phyloP scores from a whole-genome alignment of 2,797 vertebrate species.

The Mallotus villosus region DNA sequence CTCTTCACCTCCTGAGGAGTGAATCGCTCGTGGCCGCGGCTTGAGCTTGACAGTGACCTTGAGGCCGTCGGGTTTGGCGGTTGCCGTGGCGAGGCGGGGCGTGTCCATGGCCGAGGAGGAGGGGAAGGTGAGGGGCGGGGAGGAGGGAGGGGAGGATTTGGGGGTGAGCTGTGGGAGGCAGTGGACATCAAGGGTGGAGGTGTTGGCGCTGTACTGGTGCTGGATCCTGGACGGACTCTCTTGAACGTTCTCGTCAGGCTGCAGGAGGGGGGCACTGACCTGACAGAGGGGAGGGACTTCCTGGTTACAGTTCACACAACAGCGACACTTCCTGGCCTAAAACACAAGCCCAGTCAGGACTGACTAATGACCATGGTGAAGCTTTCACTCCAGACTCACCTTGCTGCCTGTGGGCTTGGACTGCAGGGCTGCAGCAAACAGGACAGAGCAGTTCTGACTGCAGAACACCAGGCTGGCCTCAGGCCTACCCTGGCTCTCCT shows the following conservation, averaged over 20 bases:
- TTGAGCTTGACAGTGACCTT: conserved; percentile 94
- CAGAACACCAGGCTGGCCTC: conserved; percentile 86
- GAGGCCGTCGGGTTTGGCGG: conserved; percentile 83
- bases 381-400: conserved; percentile 68
- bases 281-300: neutral
- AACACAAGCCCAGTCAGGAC: neutral
- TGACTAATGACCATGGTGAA: neutral
- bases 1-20: conserved; percentile 77
- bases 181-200: conserved; percentile 87
- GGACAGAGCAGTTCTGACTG: conserved; percentile 89
- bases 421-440: conserved; percentile 79
- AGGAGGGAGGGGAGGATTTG: conserved; percentile 72
- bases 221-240: conserved; percentile 68
- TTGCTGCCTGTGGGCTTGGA: conserved; percentile 74
- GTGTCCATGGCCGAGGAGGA: conserved; percentile 74
- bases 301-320: no score
- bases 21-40: conserved; percentile 81
- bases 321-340: no score
- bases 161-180: conserved; percentile 80
- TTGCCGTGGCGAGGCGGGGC: conserved; percentile 56
- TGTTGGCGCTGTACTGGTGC: conserved; percentile 91
- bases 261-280: neutral
- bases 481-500: conserved; percentile 74
- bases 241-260: conserved; percentile 34
- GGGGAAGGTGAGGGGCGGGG: conserved; percentile 83